These are phyloP conservation scores for Ceyx melanurus DNA, from an alignment of 2,113 vertebrate genomes.

Conservation along the genomic window DNA sequence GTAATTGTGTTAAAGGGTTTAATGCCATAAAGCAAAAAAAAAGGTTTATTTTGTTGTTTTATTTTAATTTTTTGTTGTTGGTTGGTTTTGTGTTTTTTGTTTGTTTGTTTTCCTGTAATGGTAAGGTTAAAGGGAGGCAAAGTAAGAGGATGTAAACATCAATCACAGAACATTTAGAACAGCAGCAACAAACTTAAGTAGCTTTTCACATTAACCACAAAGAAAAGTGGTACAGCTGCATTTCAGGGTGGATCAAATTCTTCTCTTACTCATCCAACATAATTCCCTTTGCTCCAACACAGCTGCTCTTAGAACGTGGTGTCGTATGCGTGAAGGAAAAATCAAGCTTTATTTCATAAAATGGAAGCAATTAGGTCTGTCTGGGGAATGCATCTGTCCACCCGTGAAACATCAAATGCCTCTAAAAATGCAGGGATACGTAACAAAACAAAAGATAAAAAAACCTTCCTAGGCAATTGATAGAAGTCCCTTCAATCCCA, in stretches of 20 bases:
- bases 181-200: slow-evolving; percentile 28
- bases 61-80: too few relatives aligned
- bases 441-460: background rate
- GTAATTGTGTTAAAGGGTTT: background rate
- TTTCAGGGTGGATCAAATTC: slow-evolving; percentile 33
- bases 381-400: slow-evolving; percentile 20
- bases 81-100: too few relatives aligned
- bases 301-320: background rate
- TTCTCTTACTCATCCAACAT: background rate
- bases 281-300: background rate
- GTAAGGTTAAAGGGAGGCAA: background rate
- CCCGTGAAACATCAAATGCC: background rate
- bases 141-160: background rate
- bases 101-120: background rate
- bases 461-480: background rate
- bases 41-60: background rate
- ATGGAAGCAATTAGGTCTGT: background rate
- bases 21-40: background rate
- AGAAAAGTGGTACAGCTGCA: slow-evolving; percentile 9
- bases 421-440: background rate
- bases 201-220: slow-evolving; percentile 12
- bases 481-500: background rate
- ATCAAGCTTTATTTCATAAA: background rate
- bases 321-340: background rate
- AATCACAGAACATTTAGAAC: slow-evolving; percentile 26